Evolutionary conservation across 2,888 invertebrate genomes (phyloP).

Genomic region (Sepioteuthis lessoniana): DNA sequence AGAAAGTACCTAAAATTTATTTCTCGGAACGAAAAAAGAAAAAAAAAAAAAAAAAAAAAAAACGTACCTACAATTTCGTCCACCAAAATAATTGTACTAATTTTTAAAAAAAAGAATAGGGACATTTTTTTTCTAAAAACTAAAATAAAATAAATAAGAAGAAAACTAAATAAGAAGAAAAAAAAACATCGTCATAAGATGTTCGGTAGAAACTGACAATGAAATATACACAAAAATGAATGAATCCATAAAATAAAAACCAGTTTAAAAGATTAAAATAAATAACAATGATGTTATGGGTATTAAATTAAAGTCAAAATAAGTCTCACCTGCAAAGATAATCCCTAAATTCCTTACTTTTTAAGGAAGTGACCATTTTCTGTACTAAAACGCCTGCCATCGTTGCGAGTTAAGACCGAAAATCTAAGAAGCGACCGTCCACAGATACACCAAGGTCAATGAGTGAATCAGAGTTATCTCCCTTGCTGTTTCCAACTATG

Average conservation of each 20-base stretch:
- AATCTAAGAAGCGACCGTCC: not conserved
- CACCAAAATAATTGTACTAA: too few species aligned
- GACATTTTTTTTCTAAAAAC: too few species aligned
- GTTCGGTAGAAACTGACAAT: not conserved
- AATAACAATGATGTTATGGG: not conserved
- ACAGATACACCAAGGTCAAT: not conserved
- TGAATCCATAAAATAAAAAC: too few species aligned
- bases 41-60: too few species aligned
- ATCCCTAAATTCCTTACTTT: slow-evolving; percentile 64
- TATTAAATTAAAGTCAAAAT: not conserved
- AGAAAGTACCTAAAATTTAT: too few species aligned
- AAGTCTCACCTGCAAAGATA: slow-evolving; percentile 63
- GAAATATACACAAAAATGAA: not conserved
- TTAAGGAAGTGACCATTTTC: slow-evolving; percentile 57
- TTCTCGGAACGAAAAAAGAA: too few species aligned
- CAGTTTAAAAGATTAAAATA: not conserved
- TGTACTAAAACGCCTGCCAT: slow-evolving; percentile 57
- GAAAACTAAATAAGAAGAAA: too few species aligned
- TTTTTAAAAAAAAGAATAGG: too few species aligned
- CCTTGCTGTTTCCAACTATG: not conserved
- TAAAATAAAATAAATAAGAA: too few species aligned
- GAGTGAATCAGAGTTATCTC: not conserved
- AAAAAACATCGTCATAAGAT: not conserved
- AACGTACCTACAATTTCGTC: too few species aligned
- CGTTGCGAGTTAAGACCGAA: slow-evolving; percentile 1